Percentiles rank a stretch among this genome's conserved stretches.
These are phyloP conservation scores for Chorisops tibialis DNA, from an alignment of 2,888 invertebrate species.

Conservation along the genomic window DNA sequence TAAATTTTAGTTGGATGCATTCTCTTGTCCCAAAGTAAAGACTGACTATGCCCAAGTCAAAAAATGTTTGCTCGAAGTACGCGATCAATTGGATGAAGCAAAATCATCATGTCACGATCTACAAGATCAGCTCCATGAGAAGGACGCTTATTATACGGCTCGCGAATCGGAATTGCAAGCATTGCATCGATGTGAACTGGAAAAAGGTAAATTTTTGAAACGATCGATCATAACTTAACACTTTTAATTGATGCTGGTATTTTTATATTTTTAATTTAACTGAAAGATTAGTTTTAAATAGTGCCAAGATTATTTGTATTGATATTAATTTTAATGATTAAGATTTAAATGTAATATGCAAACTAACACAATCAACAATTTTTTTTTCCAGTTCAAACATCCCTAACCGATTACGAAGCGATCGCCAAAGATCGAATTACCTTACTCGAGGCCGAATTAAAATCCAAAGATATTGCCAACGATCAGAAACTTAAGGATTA, in stretches of 20 bases:
- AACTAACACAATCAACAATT: not conserved
- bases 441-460: constrained; percentile 43
- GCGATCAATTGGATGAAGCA: constrained; percentile 42
- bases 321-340: not conserved
- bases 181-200: constrained; percentile 46
- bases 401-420: constrained; percentile 50
- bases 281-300: no score
- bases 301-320: no score
- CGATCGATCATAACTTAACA: no score
- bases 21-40: constrained; percentile 44
- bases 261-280: no score
- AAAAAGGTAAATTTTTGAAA: constrained; percentile 46
- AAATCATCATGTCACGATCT: constrained; percentile 44
- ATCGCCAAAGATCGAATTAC: constrained; percentile 44
- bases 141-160: constrained; percentile 44
- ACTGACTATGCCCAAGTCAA: constrained; percentile 40
- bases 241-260: no score
- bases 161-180: constrained; percentile 46
- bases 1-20: constrained; percentile 49
- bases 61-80: constrained; percentile 42
- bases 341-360: not conserved
- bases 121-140: constrained; percentile 45
- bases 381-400: constrained; percentile 57
- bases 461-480: constrained; percentile 41
- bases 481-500: constrained; percentile 42